These are phyloP conservation scores for Hymenopus coronatus DNA, from an alignment of 2,888 invertebrate genomes.

Conservation along the genomic window DNA sequence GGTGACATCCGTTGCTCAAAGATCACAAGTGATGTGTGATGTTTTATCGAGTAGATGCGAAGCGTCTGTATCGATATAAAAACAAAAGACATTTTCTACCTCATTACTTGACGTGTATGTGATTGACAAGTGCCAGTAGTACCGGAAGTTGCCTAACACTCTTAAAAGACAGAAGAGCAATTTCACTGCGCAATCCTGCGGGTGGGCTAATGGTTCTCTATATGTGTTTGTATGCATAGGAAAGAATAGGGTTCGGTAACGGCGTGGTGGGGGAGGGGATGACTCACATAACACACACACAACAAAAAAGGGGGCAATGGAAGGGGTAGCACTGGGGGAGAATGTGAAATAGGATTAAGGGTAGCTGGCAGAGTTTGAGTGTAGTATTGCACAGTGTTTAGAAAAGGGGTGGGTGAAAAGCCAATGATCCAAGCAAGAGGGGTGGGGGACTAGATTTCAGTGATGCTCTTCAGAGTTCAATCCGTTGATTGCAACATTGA, in stretches of 20 bases:
- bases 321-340: slow-evolving; percentile 1
- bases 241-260: slow-evolving; percentile 20
- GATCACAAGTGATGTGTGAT: too few species aligned
- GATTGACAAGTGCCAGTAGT: too few species aligned
- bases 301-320: not conserved
- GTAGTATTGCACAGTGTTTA: slow-evolving; percentile 24
- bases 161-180: slow-evolving; percentile 19
- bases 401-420: slow-evolving; percentile 16
- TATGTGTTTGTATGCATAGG: slow-evolving; percentile 33
- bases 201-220: slow-evolving; percentile 32
- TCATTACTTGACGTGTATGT: too few species aligned
- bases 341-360: slow-evolving; percentile 33
- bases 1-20: too few species aligned
- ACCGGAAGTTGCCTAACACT: too few species aligned
- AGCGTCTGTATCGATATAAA: too few species aligned
- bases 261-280: slow-evolving; percentile 24
- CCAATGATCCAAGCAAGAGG: slow-evolving; percentile 15
- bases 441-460: not conserved
- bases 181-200: slow-evolving; percentile 32
- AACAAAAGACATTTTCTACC: too few species aligned
- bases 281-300: slow-evolving; percentile 31
- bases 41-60: too few species aligned
- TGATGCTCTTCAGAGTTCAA: not conserved
- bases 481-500: not conserved
- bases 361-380: slow-evolving; percentile 20